These are phyloP conservation scores for Bruchidius siliquastri DNA, from an alignment of 2,888 invertebrate species.

Conservation along the genomic window DNA sequence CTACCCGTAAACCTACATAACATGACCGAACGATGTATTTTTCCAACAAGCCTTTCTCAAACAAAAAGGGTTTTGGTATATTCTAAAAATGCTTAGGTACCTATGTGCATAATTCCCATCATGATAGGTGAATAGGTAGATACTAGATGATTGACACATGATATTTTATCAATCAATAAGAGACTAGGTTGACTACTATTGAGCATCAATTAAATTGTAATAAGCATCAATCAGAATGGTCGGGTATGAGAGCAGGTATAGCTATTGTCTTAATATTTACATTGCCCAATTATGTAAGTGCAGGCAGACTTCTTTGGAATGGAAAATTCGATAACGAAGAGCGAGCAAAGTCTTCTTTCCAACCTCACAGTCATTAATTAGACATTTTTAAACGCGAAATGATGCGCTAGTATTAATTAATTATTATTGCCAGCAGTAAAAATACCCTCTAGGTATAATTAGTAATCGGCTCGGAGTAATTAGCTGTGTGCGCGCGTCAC, in stretches of 20 bases:
- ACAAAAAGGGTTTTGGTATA: too few species aligned
- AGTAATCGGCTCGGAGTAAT: slow-evolving; percentile 44
- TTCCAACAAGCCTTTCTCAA: too few species aligned
- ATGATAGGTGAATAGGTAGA: too few species aligned
- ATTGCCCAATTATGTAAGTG: slow-evolving; percentile 13
- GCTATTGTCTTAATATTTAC: slow-evolving; percentile 15
- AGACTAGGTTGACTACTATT: too few species aligned
- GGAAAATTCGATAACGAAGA: background rate
- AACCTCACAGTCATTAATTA: slow-evolving; percentile 37
- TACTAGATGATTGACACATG: too few species aligned
- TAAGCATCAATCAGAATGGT: too few species aligned
- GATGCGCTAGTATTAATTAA: slow-evolving; percentile 49
- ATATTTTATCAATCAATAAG: too few species aligned
- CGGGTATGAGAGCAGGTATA: background rate
- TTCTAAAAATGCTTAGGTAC: too few species aligned
- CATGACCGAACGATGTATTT: too few species aligned
- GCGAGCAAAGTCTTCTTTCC: background rate
- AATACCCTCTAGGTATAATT: slow-evolving; percentile 50
- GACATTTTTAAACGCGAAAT: slow-evolving; percentile 46
- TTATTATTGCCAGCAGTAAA: slow-evolving; percentile 47
- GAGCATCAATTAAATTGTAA: too few species aligned
- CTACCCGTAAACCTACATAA: too few species aligned
- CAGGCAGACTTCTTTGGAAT: background rate
- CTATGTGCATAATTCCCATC: too few species aligned
- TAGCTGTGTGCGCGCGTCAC: slow-evolving; percentile 32